Evolutionary conservation across 1,140 invertebrate genomes (phyloP).

Genomic region (Pemphigus obesinymphae): DNA sequence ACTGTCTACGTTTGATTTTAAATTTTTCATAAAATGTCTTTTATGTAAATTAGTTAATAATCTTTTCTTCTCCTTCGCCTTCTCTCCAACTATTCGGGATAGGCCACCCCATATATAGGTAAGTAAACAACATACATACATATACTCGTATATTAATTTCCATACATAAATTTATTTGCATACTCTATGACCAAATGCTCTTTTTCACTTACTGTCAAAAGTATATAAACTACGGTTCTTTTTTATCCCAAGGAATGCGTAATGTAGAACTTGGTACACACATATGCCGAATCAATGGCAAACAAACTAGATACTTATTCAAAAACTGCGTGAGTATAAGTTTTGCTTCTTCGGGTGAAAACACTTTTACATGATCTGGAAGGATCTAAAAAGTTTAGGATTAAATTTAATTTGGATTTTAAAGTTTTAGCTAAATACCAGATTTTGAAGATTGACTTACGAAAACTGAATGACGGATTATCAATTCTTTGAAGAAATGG

Average conservation of each 20-base stretch:
- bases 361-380: not conserved
- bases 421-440: not conserved
- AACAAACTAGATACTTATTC: not conserved
- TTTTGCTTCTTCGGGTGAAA: not conserved
- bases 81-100: too few relatives aligned
- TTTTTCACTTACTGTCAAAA: too few relatives aligned
- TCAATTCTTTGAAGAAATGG: conserved; percentile 4
- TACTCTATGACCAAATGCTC: too few relatives aligned
- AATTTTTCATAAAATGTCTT: too few relatives aligned
- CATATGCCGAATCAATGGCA: conserved; percentile 18
- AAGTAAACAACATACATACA: too few relatives aligned
- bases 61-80: too few relatives aligned
- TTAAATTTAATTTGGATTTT: not conserved
- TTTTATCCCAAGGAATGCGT: not conserved
- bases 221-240: not conserved
- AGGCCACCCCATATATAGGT: too few relatives aligned
- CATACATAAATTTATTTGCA: too few relatives aligned
- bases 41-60: too few relatives aligned
- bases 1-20: too few relatives aligned
- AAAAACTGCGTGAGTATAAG: not conserved
- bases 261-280: not conserved
- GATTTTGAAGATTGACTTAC: not conserved
- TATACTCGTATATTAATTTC: too few relatives aligned
- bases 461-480: conserved; percentile 17
- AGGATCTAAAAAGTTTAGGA: not conserved